Percentiles rank a stretch among this genome's conserved stretches.
phyloP scores from a whole-genome alignment of 2,113 vertebrate species.

The Lycocorax pyrrhopterus region DNA sequence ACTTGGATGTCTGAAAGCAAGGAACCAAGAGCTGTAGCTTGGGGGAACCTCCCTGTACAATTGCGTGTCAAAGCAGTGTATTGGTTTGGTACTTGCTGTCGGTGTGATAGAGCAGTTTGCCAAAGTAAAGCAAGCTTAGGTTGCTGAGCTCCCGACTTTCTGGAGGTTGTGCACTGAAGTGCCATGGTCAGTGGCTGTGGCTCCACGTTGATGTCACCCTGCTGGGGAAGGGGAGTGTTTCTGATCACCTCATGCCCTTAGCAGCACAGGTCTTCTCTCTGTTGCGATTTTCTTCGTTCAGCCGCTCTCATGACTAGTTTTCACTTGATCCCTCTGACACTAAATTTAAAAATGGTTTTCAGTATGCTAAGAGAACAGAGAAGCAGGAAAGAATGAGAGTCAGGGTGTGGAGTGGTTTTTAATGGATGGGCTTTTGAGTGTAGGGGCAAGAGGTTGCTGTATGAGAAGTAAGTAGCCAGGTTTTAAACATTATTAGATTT shows the following conservation, averaged over 20 bases:
- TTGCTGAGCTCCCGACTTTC: neutral
- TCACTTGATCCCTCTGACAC: neutral
- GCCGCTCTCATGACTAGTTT: neutral
- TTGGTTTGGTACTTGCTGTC: neutral
- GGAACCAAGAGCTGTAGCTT: neutral
- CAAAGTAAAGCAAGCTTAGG: neutral
- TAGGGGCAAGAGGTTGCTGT: neutral
- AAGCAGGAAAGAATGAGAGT: neutral
- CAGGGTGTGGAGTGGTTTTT: neutral
- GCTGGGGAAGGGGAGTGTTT: neutral
- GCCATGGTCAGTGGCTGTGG: neutral
- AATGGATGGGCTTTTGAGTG: neutral
- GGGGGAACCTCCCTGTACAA: neutral
- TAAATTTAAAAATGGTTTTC: neutral
- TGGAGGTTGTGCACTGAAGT: neutral
- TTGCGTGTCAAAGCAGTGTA: neutral
- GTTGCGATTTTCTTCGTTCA: neutral
- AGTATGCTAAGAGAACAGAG: neutral
- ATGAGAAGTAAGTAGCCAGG: neutral
- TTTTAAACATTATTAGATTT: neutral
- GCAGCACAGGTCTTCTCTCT: neutral
- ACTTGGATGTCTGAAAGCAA: neutral
- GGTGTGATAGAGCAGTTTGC: neutral
- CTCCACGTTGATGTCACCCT: neutral
- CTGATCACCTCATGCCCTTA: neutral